Conservation (phyloP, 2,113 vertebrate genomes). For the Nettapus auritus region DNA sequence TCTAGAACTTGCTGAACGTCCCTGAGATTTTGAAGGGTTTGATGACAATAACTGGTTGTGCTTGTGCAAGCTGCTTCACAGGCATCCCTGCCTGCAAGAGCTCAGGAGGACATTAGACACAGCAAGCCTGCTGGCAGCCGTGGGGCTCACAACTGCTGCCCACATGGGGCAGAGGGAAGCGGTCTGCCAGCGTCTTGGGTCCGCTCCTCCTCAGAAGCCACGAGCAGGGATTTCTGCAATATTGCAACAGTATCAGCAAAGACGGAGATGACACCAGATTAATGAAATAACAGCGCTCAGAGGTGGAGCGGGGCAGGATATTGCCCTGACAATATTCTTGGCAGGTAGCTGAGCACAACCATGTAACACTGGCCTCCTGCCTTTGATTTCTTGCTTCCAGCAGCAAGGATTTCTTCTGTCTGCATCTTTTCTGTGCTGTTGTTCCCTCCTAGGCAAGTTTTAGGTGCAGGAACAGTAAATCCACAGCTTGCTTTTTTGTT, state of each 20-base stretch:
- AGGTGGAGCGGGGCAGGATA: neutral
- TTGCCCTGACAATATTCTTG: neutral
- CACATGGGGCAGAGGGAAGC: neutral
- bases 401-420: neutral
- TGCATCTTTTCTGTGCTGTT: neutral
- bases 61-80: neutral
- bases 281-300: neutral
- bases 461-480: neutral
- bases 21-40: constrained; percentile 32
- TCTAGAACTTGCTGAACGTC: constrained; percentile 3
- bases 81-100: constrained; percentile 16
- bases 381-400: neutral
- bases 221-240: constrained; percentile 49
- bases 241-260: neutral
- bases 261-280: neutral
- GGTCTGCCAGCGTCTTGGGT: constrained; percentile 3
- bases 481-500: neutral
- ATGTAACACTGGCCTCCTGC: neutral
- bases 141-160: neutral
- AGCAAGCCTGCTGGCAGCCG: constrained; percentile 7
- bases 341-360: neutral
- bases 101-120: constrained; percentile 35
- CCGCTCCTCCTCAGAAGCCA: neutral
- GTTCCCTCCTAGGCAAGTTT: neutral
- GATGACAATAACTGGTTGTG: constrained; percentile 30